These are phyloP conservation scores for Liolophura sinensis DNA, from an alignment of 1,140 invertebrate species.

Conservation along the genomic window DNA sequence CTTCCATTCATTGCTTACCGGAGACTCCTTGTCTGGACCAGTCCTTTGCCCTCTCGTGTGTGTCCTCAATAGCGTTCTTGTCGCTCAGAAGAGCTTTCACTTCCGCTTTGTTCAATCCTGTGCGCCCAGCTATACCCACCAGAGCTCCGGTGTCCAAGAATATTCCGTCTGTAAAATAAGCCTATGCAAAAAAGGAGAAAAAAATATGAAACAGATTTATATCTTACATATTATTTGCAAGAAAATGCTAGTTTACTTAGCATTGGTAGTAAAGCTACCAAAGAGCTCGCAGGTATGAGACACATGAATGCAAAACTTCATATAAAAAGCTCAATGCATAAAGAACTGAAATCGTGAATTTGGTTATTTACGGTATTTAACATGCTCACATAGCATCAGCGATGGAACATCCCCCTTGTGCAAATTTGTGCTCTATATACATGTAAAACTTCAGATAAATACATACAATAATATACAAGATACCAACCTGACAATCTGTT, in stretches of 20 bases:
- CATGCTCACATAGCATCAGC: too few relatives aligned
- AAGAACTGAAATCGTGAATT: too few relatives aligned
- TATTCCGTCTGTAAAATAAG: slow-evolving; percentile 43
- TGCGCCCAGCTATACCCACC: slow-evolving; percentile 29
- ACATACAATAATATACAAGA: too few relatives aligned
- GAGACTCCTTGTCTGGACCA: slow-evolving; percentile 39
- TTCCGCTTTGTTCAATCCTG: slow-evolving; percentile 29
- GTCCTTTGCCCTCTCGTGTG: slow-evolving; percentile 19
- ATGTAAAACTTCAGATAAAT: too few relatives aligned
- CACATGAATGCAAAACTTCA: too few relatives aligned
- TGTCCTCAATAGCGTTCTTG: slow-evolving; percentile 20
- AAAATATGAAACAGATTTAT: neutral
- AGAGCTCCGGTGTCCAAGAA: slow-evolving; percentile 27
- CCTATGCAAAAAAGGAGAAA: slow-evolving; percentile 23
- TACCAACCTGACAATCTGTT: too few relatives aligned
- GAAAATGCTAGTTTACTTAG: neutral
- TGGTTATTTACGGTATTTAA: too few relatives aligned
- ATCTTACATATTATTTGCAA: neutral
- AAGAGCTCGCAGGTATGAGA: too few relatives aligned
- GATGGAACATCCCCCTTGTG: too few relatives aligned
- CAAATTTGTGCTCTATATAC: too few relatives aligned
- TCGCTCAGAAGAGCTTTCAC: slow-evolving; percentile 26
- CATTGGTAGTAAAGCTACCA: too few relatives aligned
- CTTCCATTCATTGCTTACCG: slow-evolving; percentile 31
- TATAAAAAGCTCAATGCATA: too few relatives aligned